Evolutionary conservation across 2,888 invertebrate genomes (phyloP).

Genomic region (Diaprepes abbreviatus): DNA sequence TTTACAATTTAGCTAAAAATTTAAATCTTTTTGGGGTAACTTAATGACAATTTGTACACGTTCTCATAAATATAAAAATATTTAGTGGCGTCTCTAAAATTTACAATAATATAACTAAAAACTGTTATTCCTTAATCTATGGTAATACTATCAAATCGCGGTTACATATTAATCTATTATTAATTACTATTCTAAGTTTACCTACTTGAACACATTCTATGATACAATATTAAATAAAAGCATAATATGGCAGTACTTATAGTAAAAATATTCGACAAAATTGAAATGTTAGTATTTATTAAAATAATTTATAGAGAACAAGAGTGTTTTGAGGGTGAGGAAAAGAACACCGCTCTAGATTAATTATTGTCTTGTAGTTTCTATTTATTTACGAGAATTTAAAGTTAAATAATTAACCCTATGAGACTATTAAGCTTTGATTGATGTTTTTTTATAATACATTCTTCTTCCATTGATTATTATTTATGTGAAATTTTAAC

Average conservation of each 20-base stretch:
- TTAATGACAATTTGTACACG: slow-evolving; percentile 42
- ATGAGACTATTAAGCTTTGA: too few species aligned
- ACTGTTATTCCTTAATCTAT: slow-evolving; percentile 7
- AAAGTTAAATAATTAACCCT: too few species aligned
- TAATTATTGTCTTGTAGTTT: too few species aligned
- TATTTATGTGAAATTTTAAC: too few species aligned
- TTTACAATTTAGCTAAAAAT: slow-evolving; percentile 24
- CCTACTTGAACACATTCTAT: slow-evolving; percentile 30
- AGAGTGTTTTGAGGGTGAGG: too few species aligned
- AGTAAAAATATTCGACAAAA: slow-evolving; percentile 32
- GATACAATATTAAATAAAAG: slow-evolving; percentile 25
- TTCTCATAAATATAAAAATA: slow-evolving; percentile 38
- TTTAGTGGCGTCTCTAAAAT: slow-evolving; percentile 29
- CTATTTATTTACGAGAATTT: too few species aligned
- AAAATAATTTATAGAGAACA: too few species aligned
- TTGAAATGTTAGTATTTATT: too few species aligned
- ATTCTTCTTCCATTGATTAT: too few species aligned
- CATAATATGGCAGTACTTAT: slow-evolving; percentile 35
- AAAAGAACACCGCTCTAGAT: too few species aligned
- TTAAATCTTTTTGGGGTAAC: slow-evolving; percentile 28
- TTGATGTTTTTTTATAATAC: too few species aligned
- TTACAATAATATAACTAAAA: slow-evolving; percentile 32
- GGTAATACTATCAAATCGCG: slow-evolving; percentile 18
- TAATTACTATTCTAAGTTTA: slow-evolving; percentile 12
- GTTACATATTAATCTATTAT: neutral